A percentile compares a stretch with the other conserved stretches of the same genome.
Evolutionary conservation across 2,888 invertebrate genomes (phyloP).

Genomic region (Erannis defoliaria): DNA sequence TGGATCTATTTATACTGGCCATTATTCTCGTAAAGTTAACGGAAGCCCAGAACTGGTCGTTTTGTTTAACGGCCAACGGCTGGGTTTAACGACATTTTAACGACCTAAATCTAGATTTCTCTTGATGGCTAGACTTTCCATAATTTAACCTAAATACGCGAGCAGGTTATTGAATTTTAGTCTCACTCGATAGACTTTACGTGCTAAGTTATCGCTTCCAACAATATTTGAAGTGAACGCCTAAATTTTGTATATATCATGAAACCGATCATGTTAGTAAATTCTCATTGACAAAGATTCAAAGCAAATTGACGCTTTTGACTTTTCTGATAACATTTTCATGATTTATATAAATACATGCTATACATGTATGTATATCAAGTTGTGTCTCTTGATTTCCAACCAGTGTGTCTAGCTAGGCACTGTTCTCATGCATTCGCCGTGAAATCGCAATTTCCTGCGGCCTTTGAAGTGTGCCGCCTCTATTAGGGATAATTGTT

Average conservation of each 20-base stretch:
- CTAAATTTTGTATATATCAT: neutral
- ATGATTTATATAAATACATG: too few relatives aligned
- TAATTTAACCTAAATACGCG: conserved; percentile 52
- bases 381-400: neutral
- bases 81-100: conserved; percentile 54
- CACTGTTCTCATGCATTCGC: conserved; percentile 46
- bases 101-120: conserved; percentile 60
- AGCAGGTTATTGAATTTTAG: conserved; percentile 20
- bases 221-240: neutral
- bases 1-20: conserved; percentile 18
- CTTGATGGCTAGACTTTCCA: conserved; percentile 55
- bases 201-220: neutral
- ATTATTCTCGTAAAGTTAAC: conserved; percentile 18
- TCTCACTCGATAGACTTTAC: neutral
- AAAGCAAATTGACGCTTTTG: too few relatives aligned
- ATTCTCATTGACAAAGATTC: too few relatives aligned
- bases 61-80: conserved; percentile 23
- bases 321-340: too few relatives aligned
- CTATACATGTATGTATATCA: neutral
- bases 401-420: conserved; percentile 30
- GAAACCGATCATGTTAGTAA: too few relatives aligned
- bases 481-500: conserved; percentile 44
- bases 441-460: conserved; percentile 53
- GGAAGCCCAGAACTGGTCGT: conserved; percentile 19
- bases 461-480: conserved; percentile 52